Percentiles rank a stretch among this genome's conserved stretches.
phyloP scores from a whole-genome alignment of 2,888 invertebrate genomes.

The Flabesymbios commensalis region DNA sequence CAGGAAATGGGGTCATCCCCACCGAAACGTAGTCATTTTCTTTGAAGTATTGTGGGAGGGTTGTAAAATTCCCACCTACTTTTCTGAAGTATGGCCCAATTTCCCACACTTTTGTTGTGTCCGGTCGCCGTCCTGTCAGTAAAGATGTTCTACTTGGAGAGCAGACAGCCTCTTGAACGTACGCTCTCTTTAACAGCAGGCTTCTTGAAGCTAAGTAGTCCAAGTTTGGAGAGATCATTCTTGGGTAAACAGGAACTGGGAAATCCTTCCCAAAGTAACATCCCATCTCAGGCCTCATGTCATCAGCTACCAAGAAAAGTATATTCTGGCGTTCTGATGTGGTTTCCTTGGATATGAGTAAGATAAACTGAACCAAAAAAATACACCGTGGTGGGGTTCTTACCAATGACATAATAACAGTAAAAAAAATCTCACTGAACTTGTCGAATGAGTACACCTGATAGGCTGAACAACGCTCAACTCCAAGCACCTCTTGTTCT shows the following conservation, averaged over 20 bases:
- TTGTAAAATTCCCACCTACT: slow-evolving; percentile 23
- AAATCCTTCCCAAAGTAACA: slow-evolving; percentile 28
- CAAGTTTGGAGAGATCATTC: slow-evolving; percentile 35
- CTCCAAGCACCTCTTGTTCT: no score
- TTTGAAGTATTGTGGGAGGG: slow-evolving; percentile 26
- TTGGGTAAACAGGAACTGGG: slow-evolving; percentile 30
- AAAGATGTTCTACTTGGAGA: slow-evolving; percentile 22
- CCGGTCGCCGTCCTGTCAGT: slow-evolving; percentile 26
- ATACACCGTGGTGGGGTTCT: no score
- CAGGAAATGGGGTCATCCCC: slow-evolving; percentile 24
- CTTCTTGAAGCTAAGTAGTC: slow-evolving; percentile 34
- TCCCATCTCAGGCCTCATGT: slow-evolving; percentile 34
- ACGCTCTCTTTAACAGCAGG: slow-evolving; percentile 34
- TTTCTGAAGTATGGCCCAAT: slow-evolving; percentile 16
- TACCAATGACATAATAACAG: no score
- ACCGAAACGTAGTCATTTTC: slow-evolving; percentile 20
- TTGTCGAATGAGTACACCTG: no score
- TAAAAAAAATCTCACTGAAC: no score
- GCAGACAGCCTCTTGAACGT: slow-evolving; percentile 29
- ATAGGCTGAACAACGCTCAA: no score
- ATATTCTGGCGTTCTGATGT: slow-evolving; percentile 20
- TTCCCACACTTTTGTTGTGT: slow-evolving; percentile 27
- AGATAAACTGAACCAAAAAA: no score
- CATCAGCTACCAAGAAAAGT: slow-evolving; percentile 28
- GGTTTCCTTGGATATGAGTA: no score